Base-by-base conservation (phyloP, 2,888 invertebrate genomes). In the Griposia aprilina region DNA sequence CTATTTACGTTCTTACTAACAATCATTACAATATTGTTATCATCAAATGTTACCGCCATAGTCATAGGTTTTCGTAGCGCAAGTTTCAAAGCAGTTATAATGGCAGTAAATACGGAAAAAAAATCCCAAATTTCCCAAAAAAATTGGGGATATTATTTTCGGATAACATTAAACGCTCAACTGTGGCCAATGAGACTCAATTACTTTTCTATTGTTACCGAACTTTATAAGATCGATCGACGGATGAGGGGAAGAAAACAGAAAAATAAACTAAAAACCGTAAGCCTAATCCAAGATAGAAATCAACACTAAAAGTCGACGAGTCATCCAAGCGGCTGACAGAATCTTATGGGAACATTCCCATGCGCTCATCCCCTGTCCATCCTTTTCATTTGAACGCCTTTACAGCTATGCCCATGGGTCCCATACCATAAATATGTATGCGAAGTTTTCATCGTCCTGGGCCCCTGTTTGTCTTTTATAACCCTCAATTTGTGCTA, bases 401-500 rank as follows among this genome's bases (percentile, higher is more conserved):
- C 41, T 71, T 62, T n/a, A 72, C 59, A 59, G 62, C 36, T 55
- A 72, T 68, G 3, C 82, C 63, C 74, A n/a, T 20, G 67, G 80
- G 63, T 10, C 63, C 55, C 62, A 74, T 74, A 50, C 59, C 13
- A 80, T 68, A 75, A 84, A 80, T 75, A 75, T 73, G 36, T 60
- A 76, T 63, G 17, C 23, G 59, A 81, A 81, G 63, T 71, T 81
- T 81, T 76, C 76, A 81, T 85, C 70, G 83, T 41, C n/a, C 30
- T 74, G 52, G 55, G 55, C 63, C 83, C 79, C 52, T 57, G 36
- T 83, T 62, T 78, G 26, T 72, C 71, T 81, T 78, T 68, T 81
- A 76, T 76, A 66, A 57, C 70, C 77, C 41, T 70, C 76, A 74
- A 68, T 85, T 74, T 81, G 59, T 71, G 23, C 15, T n/a, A 60